A percentile compares a stretch with the other conserved stretches of the same genome.
Conservation (phyloP, 2,113 vertebrate genomes). For the Poicephalus gulielmi region DNA sequence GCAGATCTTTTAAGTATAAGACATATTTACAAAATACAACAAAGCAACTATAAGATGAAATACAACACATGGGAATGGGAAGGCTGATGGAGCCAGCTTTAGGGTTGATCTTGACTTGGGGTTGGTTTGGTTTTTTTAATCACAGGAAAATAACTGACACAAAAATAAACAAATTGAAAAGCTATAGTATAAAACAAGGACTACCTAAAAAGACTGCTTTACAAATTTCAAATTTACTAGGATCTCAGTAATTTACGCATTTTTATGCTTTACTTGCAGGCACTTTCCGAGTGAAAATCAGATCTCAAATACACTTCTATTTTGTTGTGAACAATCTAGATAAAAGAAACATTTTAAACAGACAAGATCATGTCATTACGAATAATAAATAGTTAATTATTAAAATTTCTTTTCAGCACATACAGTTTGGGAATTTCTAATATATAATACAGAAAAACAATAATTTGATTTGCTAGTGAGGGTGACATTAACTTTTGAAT, state of each 20-base stretch:
- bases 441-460: neutral
- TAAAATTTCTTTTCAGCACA: slow-evolving; percentile 45
- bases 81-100: neutral
- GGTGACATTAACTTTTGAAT: neutral
- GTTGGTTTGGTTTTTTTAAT: neutral
- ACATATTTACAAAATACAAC: neutral
- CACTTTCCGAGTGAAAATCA: neutral
- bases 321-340: slow-evolving; percentile 28
- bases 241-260: neutral
- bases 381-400: slow-evolving; percentile 45
- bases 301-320: neutral
- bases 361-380: slow-evolving; percentile 29
- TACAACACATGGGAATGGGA: neutral
- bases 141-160: neutral
- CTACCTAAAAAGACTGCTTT: neutral
- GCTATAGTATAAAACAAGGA: neutral
- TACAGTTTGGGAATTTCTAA: slow-evolving; percentile 25
- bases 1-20: neutral
- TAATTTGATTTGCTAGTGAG: neutral
- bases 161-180: neutral
- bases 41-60: neutral
- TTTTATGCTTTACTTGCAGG: neutral
- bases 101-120: neutral
- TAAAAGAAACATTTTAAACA: slow-evolving; percentile 41
- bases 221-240: neutral